Evolutionary conservation across 2,797 vertebrate genomes (phyloP).

Genomic region (Vultur gryphus): DNA sequence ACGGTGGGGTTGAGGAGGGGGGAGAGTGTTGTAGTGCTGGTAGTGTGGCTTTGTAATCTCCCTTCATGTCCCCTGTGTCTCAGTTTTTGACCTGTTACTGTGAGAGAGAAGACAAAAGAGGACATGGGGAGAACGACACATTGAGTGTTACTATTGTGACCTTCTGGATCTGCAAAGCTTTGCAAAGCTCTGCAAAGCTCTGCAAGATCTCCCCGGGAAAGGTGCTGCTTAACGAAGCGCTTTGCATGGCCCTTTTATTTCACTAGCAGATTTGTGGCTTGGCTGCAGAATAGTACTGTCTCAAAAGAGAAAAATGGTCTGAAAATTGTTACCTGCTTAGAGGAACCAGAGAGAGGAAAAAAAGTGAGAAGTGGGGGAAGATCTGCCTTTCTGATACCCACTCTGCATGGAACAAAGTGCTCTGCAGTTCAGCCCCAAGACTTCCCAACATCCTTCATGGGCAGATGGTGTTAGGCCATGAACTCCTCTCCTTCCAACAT

Average conservation of each 20-base stretch:
- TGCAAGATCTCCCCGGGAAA: not conserved
- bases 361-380: not conserved
- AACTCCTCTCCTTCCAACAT: not conserved
- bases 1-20: not conserved
- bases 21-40: not conserved
- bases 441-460: not conserved
- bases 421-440: not conserved
- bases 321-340: not conserved
- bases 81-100: not conserved
- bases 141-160: not conserved
- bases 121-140: not conserved
- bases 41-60: not conserved
- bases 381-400: not conserved
- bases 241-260: not conserved
- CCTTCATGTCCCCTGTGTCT: not conserved
- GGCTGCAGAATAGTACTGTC: not conserved
- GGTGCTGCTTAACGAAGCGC: not conserved
- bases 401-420: not conserved
- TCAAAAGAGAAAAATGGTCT: not conserved
- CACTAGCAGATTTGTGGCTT: not conserved
- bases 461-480: not conserved
- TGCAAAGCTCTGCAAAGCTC: not conserved
- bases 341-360: not conserved
- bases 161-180: not conserved
- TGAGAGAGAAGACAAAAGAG: not conserved